Conservation (phyloP, 2,797 vertebrate species). For the Enteromius unitaeniatus region DNA sequence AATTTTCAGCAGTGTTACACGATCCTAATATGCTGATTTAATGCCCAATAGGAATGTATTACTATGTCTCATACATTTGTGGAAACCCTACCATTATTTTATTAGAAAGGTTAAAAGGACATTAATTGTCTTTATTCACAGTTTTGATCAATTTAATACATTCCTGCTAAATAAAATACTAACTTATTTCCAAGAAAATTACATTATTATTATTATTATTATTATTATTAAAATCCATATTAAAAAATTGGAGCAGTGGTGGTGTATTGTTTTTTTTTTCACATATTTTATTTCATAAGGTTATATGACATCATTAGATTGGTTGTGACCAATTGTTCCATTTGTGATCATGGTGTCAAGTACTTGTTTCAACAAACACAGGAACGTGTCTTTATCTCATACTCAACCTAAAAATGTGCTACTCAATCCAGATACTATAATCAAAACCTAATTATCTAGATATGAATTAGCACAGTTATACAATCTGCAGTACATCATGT, state of each 20-base stretch:
- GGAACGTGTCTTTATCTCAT: not conserved
- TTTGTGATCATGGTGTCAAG: not conserved
- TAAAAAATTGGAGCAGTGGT: not conserved
- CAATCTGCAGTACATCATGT: not conserved
- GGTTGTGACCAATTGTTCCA: not conserved
- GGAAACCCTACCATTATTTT: not conserved
- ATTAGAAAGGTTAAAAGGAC: not conserved
- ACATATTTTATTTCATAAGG: not conserved
- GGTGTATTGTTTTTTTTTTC: not conserved
- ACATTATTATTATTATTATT: no score
- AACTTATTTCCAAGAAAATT: not conserved
- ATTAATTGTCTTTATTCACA: not conserved
- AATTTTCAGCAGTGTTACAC: not conserved
- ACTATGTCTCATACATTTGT: not conserved
- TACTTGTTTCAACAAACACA: not conserved
- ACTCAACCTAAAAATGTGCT: not conserved
- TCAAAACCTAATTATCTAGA: not conserved
- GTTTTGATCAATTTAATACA: not conserved
- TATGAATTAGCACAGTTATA: not conserved
- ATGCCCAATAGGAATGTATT: not conserved
- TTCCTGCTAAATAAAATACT: not conserved
- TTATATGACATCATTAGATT: not conserved
- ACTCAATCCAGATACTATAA: not conserved
- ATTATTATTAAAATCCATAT: no score
- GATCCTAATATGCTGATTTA: not conserved